Evolutionary conservation across 30 jellyfish, hydroid and myxozoan genomes (phyloP).

Genomic region (Cassiopea xamachana): DNA sequence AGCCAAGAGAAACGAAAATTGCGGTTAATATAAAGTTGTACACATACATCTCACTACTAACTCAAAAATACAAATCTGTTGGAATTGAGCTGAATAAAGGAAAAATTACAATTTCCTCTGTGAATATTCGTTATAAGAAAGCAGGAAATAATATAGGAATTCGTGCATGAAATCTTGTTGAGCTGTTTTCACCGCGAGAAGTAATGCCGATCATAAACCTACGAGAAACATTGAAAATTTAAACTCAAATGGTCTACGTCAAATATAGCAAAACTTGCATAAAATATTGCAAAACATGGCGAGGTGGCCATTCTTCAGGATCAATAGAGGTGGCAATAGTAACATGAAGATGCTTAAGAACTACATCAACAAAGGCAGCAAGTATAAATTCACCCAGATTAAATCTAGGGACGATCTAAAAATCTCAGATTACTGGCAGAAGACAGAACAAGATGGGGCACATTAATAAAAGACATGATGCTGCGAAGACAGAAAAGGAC

Average conservation of each 20-base stretch:
- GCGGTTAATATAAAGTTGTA: no score
- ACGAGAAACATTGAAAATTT: neutral
- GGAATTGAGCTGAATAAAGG: neutral
- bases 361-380: no score
- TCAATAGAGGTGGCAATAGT: no score
- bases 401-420: no score
- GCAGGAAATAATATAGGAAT: neutral
- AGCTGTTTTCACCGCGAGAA: constrained; percentile 10
- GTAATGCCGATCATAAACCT: constrained; percentile 59
- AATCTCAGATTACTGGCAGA: no score
- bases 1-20: no score
- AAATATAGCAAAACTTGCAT: neutral
- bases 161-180: neutral
- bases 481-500: no score
- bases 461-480: no score
- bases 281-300: neutral
- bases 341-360: no score
- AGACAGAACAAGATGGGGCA: no score
- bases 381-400: no score
- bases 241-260: neutral
- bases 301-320: no score
- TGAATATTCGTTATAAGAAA: neutral
- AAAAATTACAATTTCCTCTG: neutral
- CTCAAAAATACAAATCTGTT: constrained; percentile 5
- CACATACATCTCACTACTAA: constrained; percentile 10